Evolutionary conservation across 2,888 invertebrate species (phyloP), one percentile per base, ranked within the genome.

Genomic region (Drosophila lacicola): DNA sequence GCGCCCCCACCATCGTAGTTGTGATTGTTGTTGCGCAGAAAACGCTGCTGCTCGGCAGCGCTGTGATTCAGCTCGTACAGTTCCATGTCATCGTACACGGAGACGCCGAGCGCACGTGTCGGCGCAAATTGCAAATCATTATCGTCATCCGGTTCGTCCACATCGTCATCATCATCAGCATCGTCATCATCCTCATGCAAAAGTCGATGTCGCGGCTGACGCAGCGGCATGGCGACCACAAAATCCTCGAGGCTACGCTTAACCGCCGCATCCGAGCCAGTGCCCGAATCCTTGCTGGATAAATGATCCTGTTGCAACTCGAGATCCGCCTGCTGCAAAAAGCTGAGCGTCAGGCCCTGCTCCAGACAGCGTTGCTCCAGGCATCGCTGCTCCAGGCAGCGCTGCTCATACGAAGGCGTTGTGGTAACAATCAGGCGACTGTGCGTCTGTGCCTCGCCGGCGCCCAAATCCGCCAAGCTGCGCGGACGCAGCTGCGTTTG

Each of bases 241-340:
- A 91, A 91, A 64, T 91, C 91, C 46, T 91, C 91, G 0, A 91
- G 68, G 29, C 91, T 91, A 13, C 90, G 91, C 61, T 91, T 91
- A 13, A 87, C 90, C 0, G 91, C 91, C 6, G 91, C 91, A 85
- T 91, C 91, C 0, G 91, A 91, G 3, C 91, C 91, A 0, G 91
- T 91, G n/a, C 91, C 91, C 0, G 91, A 91, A 50, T 91, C 91
- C 62, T 91, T 91, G 76, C 90, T 91, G 2, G 90, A 91, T 36
- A 91, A 67, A 74, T 90, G 90, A 83, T 91, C 91, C 67, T 90
- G 91, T 55, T 91, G 91, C 9, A 82, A 71, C 14, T 91, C 90
- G 4, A 74, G 61, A 36, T 88, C 86, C 11, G 82, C 73, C 42
- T 90, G 82, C 51, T 86, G 80, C 50, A 91, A 54, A 46, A 84